Evolutionary conservation across 2,888 invertebrate species (phyloP), one percentile per base, ranked within the genome.

Genomic region (Plebejus anna): DNA sequence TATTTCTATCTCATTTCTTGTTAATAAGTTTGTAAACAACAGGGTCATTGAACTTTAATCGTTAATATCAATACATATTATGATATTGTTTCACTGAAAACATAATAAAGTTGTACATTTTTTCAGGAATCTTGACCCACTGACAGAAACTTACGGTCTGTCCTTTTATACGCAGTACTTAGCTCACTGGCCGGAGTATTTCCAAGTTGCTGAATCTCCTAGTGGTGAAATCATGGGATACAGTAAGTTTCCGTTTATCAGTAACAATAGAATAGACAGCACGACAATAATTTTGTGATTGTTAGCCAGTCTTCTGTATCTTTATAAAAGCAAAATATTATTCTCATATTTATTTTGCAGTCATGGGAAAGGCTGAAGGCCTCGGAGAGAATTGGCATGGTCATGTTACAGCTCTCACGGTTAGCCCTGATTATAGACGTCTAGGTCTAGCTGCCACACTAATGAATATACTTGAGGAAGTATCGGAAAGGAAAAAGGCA

Each of bases 351-450:
- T 6, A 28, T 75, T 79, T 79, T 80, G 28, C 75, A 99, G 99
- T 99, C 76, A 99, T 99, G 99, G 99, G 99, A 59, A 99, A 99
- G 93, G 98, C 99, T 0, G 99, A 99, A 94, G 99, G 99, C 0
- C 96, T 96, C 81, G 97, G 97, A 75, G 98, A 99, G 82, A 97
- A 98, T 86, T 99, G 99, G 99, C 99, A 99, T 94, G 99, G 99
- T 0, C 99, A 99, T 93, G 99, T 99, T 11, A 99, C 99, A 70
- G 99, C 99, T 1, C 93, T 99, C 59, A 99, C 99, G 6, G 99
- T 99, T 1, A 98, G 99, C 4, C 98, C 99, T 1, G 97, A 98
- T 85, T 99, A 97, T 85, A 95, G 99, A 83, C 95, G 99, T 81
- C 90, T 99, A 13, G 99, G 99, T 1, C 94, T 99, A 76, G 99